These are phyloP conservation scores for Mirza zaza DNA, from an alignment of 2,113 vertebrate genomes.

Conservation along the genomic window DNA sequence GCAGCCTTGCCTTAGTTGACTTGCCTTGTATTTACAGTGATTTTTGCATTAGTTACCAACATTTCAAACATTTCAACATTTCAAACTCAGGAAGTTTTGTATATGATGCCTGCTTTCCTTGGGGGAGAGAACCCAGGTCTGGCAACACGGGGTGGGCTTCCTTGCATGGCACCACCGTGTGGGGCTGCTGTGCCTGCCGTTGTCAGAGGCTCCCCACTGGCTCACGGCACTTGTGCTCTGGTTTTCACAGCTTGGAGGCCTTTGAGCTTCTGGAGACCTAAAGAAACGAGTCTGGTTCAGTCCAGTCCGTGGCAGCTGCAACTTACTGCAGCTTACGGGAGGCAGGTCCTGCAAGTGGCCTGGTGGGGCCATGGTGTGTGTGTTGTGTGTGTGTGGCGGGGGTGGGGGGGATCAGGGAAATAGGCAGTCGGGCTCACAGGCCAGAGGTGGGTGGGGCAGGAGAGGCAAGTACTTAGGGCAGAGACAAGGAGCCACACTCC, in stretches of 20 bases:
- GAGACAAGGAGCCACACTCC: neutral
- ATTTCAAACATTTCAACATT: conserved; percentile 14
- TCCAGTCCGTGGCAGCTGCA: neutral
- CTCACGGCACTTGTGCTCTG: neutral
- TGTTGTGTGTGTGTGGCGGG: no score
- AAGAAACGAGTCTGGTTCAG: neutral
- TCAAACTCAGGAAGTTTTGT: neutral
- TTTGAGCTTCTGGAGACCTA: neutral
- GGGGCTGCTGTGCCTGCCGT: neutral
- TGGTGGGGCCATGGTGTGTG: neutral
- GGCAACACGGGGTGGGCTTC: neutral
- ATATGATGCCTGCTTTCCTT: neutral
- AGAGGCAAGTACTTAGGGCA: neutral
- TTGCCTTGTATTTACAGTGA: neutral
- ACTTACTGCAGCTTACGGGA: neutral
- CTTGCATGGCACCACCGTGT: fast-evolving
- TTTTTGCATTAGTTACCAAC: neutral
- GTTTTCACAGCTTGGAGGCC: neutral
- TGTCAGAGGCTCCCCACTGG: neutral
- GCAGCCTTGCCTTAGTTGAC: neutral
- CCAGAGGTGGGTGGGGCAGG: neutral
- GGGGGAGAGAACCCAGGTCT: neutral
- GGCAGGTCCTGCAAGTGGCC: neutral
- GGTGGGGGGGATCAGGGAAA: neutral
- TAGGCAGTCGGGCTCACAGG: neutral